Conservation (phyloP, 1,140 invertebrate species). For the Sitobion miscanthi region DNA sequence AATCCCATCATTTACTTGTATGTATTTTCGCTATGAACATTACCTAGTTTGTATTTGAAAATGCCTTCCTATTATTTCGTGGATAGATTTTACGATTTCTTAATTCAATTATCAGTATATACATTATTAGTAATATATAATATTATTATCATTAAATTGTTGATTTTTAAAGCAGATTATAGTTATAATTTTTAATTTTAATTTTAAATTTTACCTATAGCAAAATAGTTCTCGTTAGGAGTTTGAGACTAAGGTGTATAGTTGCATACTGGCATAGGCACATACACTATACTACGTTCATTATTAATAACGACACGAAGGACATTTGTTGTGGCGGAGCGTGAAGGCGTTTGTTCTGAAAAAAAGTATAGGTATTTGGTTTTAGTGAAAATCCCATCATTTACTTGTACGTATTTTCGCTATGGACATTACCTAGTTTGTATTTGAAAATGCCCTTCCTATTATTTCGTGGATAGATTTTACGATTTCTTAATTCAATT, state of each 20-base stretch:
- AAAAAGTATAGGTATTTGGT: background rate
- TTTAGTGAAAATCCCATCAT: background rate
- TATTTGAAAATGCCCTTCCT: background rate
- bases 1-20: background rate
- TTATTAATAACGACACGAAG: conserved; percentile 23
- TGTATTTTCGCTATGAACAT: background rate
- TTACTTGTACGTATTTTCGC: background rate
- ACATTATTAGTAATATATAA: background rate
- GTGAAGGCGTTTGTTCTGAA: conserved; percentile 31
- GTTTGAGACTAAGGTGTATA: background rate
- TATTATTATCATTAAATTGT: background rate
- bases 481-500: background rate
- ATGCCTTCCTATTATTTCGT: no score
- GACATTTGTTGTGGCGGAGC: background rate
- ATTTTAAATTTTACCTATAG: background rate
- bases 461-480: background rate
- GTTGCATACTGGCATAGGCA: no score
- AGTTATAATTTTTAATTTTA: background rate
- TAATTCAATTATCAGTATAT: background rate
- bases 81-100: background rate
- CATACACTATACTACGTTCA: background rate
- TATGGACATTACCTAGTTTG: background rate
- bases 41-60: background rate
- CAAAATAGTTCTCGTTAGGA: background rate
- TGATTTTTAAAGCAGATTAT: background rate